A percentile compares a stretch with the other conserved stretches of the same genome.
Evolutionary conservation across 2,888 invertebrate genomes (phyloP).

Genomic region (Drosophila glabriapex): DNA sequence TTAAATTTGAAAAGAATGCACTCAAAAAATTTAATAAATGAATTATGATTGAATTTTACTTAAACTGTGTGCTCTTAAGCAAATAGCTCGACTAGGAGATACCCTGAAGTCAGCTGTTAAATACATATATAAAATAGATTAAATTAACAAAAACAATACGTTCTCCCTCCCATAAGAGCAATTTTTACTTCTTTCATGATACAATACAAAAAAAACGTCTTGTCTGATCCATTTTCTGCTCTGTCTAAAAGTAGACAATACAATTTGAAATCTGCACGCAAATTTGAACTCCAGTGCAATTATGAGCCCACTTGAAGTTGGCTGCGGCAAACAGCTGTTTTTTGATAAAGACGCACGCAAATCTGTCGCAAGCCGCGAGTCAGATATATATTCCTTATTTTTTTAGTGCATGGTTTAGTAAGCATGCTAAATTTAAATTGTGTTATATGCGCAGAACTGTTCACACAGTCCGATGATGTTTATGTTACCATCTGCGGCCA

Average conservation of each 20-base stretch:
- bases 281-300: not conserved
- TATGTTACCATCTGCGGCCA: conserved; percentile 90
- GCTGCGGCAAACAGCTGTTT: conserved; percentile 31
- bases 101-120: too few relatives aligned
- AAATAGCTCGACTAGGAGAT: too few relatives aligned
- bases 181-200: not conserved
- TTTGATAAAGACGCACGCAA: conserved; percentile 43
- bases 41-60: too few relatives aligned
- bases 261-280: not conserved
- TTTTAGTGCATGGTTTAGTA: conserved; percentile 5
- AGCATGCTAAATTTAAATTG: conserved; percentile 88
- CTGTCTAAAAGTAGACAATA: not conserved
- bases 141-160: too few relatives aligned
- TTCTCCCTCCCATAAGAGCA: not conserved
- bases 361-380: not conserved
- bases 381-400: not conserved
- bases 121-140: too few relatives aligned
- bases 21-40: too few relatives aligned
- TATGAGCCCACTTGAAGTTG: conserved; percentile 21
- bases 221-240: not conserved
- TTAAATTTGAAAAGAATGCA: too few relatives aligned
- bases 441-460: conserved; percentile 90
- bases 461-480: conserved; percentile 88
- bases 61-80: too few relatives aligned
- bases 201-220: not conserved